Percentiles rank a stretch among this genome's conserved stretches.
phyloP scores from a whole-genome alignment of 2,113 vertebrate species.

The Equus quagga region DNA sequence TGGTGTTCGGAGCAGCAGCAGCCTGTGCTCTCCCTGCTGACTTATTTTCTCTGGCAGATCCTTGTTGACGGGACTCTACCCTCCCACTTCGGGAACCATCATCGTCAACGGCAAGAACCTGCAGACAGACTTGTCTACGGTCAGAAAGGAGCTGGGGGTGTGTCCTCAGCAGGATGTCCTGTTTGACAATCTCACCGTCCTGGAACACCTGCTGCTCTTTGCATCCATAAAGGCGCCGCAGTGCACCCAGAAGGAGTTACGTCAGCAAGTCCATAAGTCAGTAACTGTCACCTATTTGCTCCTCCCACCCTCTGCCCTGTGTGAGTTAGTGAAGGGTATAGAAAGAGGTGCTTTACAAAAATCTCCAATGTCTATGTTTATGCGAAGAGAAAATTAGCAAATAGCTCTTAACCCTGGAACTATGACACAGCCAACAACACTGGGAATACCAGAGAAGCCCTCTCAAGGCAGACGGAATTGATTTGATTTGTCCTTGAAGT shows the following conservation, averaged over 20 bases:
- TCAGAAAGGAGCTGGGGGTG: slow-evolving; percentile 92
- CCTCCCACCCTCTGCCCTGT: no score
- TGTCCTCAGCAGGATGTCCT: slow-evolving; percentile 94
- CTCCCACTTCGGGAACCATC: slow-evolving; percentile 92
- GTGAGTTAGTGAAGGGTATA: no score
- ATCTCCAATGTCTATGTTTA: neutral
- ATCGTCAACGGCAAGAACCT: slow-evolving; percentile 91
- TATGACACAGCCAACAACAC: fast-evolving
- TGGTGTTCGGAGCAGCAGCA: fast-evolving
- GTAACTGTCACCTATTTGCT: fast-evolving
- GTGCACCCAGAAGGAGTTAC: slow-evolving; percentile 75
- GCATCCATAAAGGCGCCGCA: slow-evolving; percentile 83
- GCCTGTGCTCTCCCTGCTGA: fast-evolving
- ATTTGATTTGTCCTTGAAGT: neutral
- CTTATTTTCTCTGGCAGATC: slow-evolving; percentile 86
- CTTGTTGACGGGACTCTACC: slow-evolving; percentile 91
- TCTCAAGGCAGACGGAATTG: neutral
- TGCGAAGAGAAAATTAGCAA: neutral
- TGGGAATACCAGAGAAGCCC: neutral
- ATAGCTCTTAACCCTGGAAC: neutral
- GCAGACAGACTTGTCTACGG: slow-evolving; percentile 87
- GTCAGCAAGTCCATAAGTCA: slow-evolving; percentile 80
- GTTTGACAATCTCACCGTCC: slow-evolving; percentile 90
- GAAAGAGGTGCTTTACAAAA: neutral
- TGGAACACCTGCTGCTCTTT: slow-evolving; percentile 94